phyloP scores from a whole-genome alignment of 2,888 invertebrate species.

The Agrotis ipsilon region DNA sequence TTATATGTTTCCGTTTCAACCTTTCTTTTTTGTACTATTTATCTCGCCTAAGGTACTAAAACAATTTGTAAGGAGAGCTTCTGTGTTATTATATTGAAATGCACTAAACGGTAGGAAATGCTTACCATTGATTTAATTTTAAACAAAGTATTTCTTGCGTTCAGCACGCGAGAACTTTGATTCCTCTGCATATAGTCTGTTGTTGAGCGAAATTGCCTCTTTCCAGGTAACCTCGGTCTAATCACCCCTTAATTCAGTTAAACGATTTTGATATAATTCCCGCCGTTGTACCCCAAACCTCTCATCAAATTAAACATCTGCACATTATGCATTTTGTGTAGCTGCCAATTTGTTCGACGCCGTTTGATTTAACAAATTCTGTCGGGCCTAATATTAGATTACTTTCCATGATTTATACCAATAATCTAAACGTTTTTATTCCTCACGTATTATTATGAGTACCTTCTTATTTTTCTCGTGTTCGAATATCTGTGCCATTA shows the following conservation, averaged over 20 bases:
- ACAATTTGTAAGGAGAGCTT: slow-evolving; percentile 12
- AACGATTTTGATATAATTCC: slow-evolving; percentile 87
- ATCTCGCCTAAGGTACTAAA: slow-evolving; percentile 3
- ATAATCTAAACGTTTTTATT: slow-evolving; percentile 72
- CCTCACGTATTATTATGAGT: slow-evolving; percentile 50
- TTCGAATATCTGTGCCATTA: slow-evolving; percentile 43
- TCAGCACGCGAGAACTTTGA: slow-evolving; percentile 50
- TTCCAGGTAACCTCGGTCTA: slow-evolving; percentile 77
- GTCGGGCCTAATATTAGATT: slow-evolving; percentile 75
- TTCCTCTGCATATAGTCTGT: slow-evolving; percentile 35
- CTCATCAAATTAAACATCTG: slow-evolving; percentile 88
- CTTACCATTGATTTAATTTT: slow-evolving; percentile 49
- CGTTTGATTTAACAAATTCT: slow-evolving; percentile 85
- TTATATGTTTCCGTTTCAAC: neutral
- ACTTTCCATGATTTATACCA: slow-evolving; percentile 75
- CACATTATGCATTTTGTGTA: slow-evolving; percentile 87
- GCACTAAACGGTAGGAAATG: slow-evolving; percentile 47
- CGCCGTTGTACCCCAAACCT: slow-evolving; percentile 77
- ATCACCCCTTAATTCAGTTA: slow-evolving; percentile 83
- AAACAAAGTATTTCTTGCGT: slow-evolving; percentile 52
- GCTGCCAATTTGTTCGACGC: slow-evolving; percentile 82
- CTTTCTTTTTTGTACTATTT: neutral
- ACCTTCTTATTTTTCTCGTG: slow-evolving; percentile 43
- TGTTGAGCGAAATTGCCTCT: slow-evolving; percentile 72
- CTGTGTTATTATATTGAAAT: slow-evolving; percentile 28